Percentiles rank a stretch among this genome's conserved stretches.
Conservation (phyloP, 2,797 vertebrate genomes). For the Crypturellus tataupa region DNA sequence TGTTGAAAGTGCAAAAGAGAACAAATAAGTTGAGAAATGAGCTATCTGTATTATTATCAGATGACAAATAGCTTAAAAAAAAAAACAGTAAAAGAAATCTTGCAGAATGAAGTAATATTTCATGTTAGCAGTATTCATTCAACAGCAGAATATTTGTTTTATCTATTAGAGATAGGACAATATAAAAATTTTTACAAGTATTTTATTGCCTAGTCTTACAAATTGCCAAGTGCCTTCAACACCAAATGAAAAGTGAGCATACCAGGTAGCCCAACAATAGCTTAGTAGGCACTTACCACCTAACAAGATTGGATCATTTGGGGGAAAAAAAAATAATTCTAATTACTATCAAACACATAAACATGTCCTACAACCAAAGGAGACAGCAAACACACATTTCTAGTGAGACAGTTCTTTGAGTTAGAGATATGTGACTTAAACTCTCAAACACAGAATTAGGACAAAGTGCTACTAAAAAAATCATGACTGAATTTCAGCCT, state of each 20-base stretch:
- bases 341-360: not conserved
- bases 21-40: constrained; percentile 57
- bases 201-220: constrained; percentile 28
- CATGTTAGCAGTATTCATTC: not conserved
- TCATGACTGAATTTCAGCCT: not conserved
- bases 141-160: not conserved
- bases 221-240: not conserved
- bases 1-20: constrained; percentile 74
- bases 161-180: not conserved
- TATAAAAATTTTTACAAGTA: not conserved
- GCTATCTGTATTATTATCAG: not conserved
- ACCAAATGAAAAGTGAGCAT: not conserved
- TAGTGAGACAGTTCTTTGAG: not conserved
- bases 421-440: not conserved
- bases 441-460: not conserved
- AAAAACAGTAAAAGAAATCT: not conserved
- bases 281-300: not conserved
- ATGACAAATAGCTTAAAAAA: constrained; percentile 38
- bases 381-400: not conserved
- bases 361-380: not conserved
- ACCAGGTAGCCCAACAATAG: not conserved
- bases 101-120: not conserved
- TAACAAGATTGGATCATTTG: not conserved
- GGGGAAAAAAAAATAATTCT: not conserved
- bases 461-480: accelerated